Base-by-base conservation (phyloP, 2,888 invertebrate species). In the Venustoraphidia nigricollis region DNA sequence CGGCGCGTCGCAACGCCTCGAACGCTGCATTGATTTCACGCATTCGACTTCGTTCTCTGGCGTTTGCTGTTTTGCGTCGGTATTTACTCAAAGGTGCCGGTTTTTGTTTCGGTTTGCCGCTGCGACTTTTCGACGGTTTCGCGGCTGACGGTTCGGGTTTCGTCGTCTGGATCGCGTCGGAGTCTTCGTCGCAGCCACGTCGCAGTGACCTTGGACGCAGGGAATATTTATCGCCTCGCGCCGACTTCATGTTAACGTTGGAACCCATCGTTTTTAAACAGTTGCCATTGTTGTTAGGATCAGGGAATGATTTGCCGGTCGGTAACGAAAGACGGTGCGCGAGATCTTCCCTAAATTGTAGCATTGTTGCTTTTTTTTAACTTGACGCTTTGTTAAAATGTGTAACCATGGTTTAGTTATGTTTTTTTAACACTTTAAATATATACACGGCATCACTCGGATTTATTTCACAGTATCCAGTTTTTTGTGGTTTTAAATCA, bases 11-110 rank as follows among this genome's bases (percentile, higher is more conserved):
- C 27, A 82, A 64, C 10, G 71, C 65, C 58, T 80, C 79, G 59
- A 81, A 82, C 1, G 79, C 82, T 45, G 70, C 69, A 63, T 82
- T 82, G 52, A 82, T 81, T 58, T 81, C 80, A 51, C 75, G 66
- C 81, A 81, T 81, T 48, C 82, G 65, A 51, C 69, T 72, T 47
- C 82, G 60, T 59, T 82, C 82, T 6, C 81, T 60, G 0, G 79
- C 77, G 61, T 81, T 82, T 4, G 82, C 82, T 17, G 79, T 79
- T 64, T 76, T 76, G 53, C 82, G 67, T 27, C 81, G 64, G 65
- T 81, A 81, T 62, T 81, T 81, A 61, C 79, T 79, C 48, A 81
- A 62, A 9, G 80, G 79, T 8, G 70, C 65, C 17, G 67, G 60
- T 58, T 66, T 66, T 44, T 65, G 65, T 53, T 67, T 66, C 8